Evolutionary conservation across 1,140 invertebrate species (phyloP).

Genomic region (Lepidotrigona ventralis): DNA sequence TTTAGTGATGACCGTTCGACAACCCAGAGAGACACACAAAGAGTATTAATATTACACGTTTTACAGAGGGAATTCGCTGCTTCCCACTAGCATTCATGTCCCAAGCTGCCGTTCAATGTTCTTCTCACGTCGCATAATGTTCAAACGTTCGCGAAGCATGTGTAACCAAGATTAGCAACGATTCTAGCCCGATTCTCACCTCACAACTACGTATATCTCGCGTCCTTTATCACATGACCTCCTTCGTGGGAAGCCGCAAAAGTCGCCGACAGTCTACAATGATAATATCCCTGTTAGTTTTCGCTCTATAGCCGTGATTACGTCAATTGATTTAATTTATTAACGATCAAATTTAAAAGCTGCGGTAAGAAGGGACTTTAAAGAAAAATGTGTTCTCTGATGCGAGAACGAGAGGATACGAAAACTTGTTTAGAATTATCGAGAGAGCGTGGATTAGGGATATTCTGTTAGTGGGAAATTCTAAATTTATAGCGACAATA

Average conservation of each 20-base stretch:
- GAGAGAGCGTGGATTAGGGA: neutral
- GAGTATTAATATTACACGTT: too few species aligned
- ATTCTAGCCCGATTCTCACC: neutral
- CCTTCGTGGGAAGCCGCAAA: conserved; percentile 32
- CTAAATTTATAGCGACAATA: neutral
- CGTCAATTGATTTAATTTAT: conserved; percentile 1
- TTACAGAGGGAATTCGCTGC: conserved; percentile 2
- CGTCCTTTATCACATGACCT: conserved; percentile 39
- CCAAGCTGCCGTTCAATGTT: conserved; percentile 40
- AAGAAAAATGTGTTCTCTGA: neutral
- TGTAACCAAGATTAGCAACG: neutral
- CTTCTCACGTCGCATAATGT: neutral
- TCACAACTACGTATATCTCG: neutral
- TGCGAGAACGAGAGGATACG: neutral
- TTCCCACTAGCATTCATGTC: conserved; percentile 62
- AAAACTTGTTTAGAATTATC: neutral
- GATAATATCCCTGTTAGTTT: conserved; percentile 29
- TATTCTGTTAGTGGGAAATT: neutral
- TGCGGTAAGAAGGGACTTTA: too few species aligned
- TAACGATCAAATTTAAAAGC: neutral
- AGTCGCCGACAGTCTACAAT: conserved; percentile 8
- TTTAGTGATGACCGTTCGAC: neutral
- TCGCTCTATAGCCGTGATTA: conserved; percentile 14
- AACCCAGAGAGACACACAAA: neutral
- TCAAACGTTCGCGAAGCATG: neutral